Conservation (phyloP, 35 echinoderm and acorn worm species). For the Ptychodera flava region DNA sequence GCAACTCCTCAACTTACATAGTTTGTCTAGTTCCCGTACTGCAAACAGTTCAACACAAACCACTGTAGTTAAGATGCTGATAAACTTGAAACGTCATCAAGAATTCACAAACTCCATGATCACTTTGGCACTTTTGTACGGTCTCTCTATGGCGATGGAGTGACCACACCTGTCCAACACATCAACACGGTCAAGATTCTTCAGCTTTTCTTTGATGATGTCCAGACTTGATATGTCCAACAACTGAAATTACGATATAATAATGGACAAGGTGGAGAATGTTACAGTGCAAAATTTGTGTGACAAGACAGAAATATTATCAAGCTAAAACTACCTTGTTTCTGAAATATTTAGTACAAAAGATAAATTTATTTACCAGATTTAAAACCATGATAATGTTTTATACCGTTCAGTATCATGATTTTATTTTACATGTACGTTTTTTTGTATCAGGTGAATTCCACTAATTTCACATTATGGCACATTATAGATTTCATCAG, state of each 20-base stretch:
- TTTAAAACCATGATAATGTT: neutral
- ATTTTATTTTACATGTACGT: neutral
- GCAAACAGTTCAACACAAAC: too few relatives aligned
- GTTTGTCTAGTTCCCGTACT: too few relatives aligned
- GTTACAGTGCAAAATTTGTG: too few relatives aligned
- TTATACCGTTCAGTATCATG: neutral
- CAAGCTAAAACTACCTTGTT: neutral
- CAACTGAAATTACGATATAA: neutral
- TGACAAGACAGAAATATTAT: too few relatives aligned
- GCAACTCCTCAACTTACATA: too few relatives aligned
- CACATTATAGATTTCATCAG: too few relatives aligned
- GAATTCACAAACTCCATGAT: conserved; percentile 40
- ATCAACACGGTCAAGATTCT: neutral
- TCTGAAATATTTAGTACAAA: neutral
- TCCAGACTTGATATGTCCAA: neutral
- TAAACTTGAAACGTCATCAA: too few relatives aligned
- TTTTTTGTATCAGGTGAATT: too few relatives aligned
- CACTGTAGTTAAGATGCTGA: too few relatives aligned
- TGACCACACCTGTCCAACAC: conserved; percentile 55
- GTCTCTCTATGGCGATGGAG: conserved; percentile 48
- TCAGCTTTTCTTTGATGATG: neutral
- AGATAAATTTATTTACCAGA: too few relatives aligned
- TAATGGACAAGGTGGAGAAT: neutral
- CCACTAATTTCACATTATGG: too few relatives aligned
- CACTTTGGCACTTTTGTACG: conserved; percentile 44